Base-by-base conservation (phyloP, 2,113 vertebrate genomes). In the Tauraco erythrolophus region DNA sequence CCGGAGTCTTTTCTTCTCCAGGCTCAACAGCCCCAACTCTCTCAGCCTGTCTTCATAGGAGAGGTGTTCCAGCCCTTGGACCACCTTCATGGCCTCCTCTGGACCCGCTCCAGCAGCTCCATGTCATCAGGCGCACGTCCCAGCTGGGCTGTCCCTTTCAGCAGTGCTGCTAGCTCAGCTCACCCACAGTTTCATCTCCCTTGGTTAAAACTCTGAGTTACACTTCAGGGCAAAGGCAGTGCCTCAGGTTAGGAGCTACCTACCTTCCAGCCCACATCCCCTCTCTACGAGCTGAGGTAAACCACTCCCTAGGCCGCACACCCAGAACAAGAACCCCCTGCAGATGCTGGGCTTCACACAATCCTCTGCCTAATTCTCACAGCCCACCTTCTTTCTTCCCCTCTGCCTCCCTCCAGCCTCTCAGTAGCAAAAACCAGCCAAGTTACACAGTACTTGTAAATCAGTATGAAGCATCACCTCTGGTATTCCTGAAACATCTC, bases 101-200 rank as follows among this genome's bases (percentile, higher is more conserved):
- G n/a, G n/a, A n/a, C n/a, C n/a, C n/a, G n/a, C n/a, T n/a, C n/a
- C n/a, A n/a, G n/a, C n/a, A n/a, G n/a, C n/a, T n/a, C n/a, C n/a
- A n/a, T n/a, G n/a, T n/a, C n/a, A 1, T 9, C 23, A 53, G 27
- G 31, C 0, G 0, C 24, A 18, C 0, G 2, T 4, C 65, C 41
- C n/a, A 88, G 41, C 56, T 27, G 2, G 0, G 53, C 43, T 53
- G 51, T 12, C 46, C 27, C 68, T 17, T 41, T 23, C 22, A 46
- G 77, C 10, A 84, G 37, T 1, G 0, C 27, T 3, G 0, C 14
- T 9, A 51, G 60, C 35, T 56, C 50, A 17, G 58, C 28, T 83
- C 51, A 35, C 7, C 27, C 66, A 56, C 39, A 77, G 51, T 39
- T 92, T 57, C 56, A 79, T 18, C 37, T 88, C 19, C 57, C 54